phyloP scores from a whole-genome alignment of 2,113 vertebrate genomes.

The Brienomyrus longianalis region DNA sequence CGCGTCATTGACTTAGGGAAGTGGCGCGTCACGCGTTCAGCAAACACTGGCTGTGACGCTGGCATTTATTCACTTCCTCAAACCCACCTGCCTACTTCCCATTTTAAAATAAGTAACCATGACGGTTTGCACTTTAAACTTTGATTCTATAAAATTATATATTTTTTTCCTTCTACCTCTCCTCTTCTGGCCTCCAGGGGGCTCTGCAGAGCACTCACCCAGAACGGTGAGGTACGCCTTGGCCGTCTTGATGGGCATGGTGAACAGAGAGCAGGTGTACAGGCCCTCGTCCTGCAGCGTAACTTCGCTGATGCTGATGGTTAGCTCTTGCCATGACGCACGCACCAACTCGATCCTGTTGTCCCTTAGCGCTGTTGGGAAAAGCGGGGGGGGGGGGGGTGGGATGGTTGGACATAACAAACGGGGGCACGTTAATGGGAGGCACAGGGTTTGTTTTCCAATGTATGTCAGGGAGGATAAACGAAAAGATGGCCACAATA shows the following conservation, averaged over 20 bases:
- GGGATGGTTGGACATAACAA: neutral
- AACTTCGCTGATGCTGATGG: constrained; percentile 90
- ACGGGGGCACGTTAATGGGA: neutral
- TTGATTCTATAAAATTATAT: neutral
- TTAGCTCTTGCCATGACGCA: constrained; percentile 86
- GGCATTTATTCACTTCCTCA: neutral
- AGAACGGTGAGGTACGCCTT: constrained; percentile 94
- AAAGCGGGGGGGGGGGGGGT: neutral
- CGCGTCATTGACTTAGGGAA: neutral
- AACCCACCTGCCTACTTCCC: neutral
- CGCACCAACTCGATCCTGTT: constrained; percentile 91
- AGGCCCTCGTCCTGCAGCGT: constrained; percentile 86
- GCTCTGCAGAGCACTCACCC: constrained; percentile 62
- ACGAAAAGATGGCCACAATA: too few relatives aligned
- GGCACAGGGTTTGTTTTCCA: neutral
- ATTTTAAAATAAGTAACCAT: neutral
- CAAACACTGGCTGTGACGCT: neutral
- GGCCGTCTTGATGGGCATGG: constrained; percentile 95
- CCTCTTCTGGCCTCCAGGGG: neutral
- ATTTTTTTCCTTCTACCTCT: neutral
- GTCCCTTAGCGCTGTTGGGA: constrained; percentile 80
- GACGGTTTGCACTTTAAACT: neutral
- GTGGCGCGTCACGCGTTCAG: neutral
- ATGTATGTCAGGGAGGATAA: constrained; percentile 14
- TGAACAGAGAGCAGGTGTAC: constrained; percentile 97